Conservation (phyloP, 2,797 vertebrate genomes). For the Oreortyx pictus region DNA sequence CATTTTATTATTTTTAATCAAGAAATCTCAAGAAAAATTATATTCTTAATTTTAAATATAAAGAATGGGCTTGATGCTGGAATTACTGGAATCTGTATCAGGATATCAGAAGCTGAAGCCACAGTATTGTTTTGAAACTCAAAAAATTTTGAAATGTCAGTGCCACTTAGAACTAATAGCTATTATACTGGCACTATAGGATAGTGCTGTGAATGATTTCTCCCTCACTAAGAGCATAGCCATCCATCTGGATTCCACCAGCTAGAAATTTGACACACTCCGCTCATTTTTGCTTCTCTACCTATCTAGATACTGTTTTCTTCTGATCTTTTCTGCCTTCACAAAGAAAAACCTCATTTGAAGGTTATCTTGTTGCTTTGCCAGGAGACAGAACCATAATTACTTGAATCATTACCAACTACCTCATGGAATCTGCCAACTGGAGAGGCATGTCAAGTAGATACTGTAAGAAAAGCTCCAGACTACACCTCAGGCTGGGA, state of each 20-base stretch:
- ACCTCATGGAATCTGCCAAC: background rate
- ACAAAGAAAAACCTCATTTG: background rate
- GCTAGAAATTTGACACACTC: background rate
- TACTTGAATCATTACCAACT: background rate
- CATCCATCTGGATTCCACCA: background rate
- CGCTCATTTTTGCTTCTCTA: conserved; percentile 32
- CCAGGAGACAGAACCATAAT: background rate
- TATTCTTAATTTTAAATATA: background rate
- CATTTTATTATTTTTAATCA: background rate
- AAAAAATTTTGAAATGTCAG: background rate
- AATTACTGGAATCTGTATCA: background rate
- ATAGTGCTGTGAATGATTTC: conserved; percentile 7
- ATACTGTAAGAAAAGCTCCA: background rate
- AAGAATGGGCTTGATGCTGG: background rate
- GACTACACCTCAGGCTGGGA: background rate
- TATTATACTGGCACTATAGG: conserved; percentile 5
- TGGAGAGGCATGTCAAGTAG: background rate
- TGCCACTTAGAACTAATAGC: conserved; percentile 32
- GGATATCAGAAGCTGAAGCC: background rate
- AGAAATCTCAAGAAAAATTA: background rate
- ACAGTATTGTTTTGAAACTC: background rate
- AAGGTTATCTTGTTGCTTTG: background rate
- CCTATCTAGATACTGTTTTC: conserved; percentile 30
- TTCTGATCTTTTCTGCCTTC: conserved; percentile 31
- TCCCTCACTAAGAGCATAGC: background rate